Percentiles rank a stretch among this genome's conserved stretches.
Evolutionary conservation across 2,888 invertebrate genomes (phyloP).

Genomic region (Ophion ventricosus): DNA sequence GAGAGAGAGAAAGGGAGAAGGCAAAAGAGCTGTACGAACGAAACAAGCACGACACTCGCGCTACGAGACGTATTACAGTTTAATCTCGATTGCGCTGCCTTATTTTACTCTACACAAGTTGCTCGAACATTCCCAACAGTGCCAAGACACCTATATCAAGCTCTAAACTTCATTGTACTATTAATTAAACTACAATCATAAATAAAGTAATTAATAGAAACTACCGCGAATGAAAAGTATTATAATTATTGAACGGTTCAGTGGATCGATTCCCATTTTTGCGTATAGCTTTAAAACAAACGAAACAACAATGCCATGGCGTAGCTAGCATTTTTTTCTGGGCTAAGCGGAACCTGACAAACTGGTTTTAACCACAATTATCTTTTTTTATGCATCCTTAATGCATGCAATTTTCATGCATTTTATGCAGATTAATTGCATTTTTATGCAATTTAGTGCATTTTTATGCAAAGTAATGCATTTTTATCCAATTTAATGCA

Average conservation of each 20-base stretch:
- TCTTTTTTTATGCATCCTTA: too few species aligned
- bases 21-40: neutral
- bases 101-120: neutral
- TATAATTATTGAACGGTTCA: too few species aligned
- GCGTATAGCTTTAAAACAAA: neutral
- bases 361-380: too few species aligned
- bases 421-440: too few species aligned
- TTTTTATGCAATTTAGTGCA: too few species aligned
- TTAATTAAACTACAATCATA: neutral
- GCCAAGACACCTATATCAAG: neutral
- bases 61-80: slow-evolving; percentile 11
- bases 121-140: neutral
- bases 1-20: slow-evolving; percentile 11
- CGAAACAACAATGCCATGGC: neutral
- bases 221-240: too few species aligned
- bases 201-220: too few species aligned
- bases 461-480: too few species aligned
- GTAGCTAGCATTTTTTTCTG: too few species aligned
- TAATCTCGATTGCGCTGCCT: slow-evolving; percentile 5
- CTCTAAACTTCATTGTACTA: neutral
- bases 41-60: slow-evolving; percentile 9
- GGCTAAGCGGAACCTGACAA: too few species aligned
- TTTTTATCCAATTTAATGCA: too few species aligned
- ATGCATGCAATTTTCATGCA: too few species aligned
- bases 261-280: neutral